Percentiles rank a stretch among this genome's conserved stretches.
These are phyloP conservation scores for Karalla daura DNA, from an alignment of 2,797 vertebrate species.

Conservation along the genomic window DNA sequence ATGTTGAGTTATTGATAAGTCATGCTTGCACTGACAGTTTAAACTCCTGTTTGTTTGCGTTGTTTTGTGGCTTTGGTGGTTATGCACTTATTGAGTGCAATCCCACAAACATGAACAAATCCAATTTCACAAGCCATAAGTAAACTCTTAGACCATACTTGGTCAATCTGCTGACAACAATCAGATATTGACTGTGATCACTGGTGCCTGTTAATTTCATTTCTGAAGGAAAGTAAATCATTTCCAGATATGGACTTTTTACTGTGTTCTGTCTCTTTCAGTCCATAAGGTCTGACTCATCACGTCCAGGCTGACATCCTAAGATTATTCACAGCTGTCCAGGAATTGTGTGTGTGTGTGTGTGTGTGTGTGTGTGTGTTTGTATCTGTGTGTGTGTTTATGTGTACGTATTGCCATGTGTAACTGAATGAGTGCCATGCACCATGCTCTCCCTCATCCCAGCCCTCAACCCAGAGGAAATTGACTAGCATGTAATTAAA, in stretches of 20 bases:
- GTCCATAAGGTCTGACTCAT: constrained; percentile 18
- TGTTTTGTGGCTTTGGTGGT: constrained; percentile 3
- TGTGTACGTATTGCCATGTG: constrained; percentile 2
- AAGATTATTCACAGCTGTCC: constrained; percentile 18
- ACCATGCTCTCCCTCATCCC: constrained; percentile 18
- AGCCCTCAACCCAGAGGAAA: constrained; percentile 64
- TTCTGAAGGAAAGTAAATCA: constrained; percentile 24
- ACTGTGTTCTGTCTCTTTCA: constrained; percentile 17
- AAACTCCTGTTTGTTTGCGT: not conserved
- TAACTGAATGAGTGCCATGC: constrained; percentile 49
- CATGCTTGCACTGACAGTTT: not conserved
- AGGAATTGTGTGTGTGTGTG: not conserved
- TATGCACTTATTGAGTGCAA: constrained; percentile 18
- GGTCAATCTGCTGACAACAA: constrained; percentile 61
- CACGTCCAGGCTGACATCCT: not conserved
- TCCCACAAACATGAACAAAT: constrained; percentile 36
- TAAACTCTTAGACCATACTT: constrained; percentile 61
- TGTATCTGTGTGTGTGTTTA: constrained; percentile 14
- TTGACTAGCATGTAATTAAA: constrained; percentile 84
- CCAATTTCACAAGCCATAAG: constrained; percentile 51
- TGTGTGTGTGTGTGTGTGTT: not conserved
- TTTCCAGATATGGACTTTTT: constrained; percentile 25
- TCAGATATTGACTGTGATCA: constrained; percentile 71
- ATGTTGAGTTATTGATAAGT: not conserved
- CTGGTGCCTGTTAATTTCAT: constrained; percentile 61